A percentile compares a stretch with the other conserved stretches of the same genome.
These are phyloP conservation scores for Aphodius sticticus DNA, from an alignment of 2,888 invertebrate species.

Conservation along the genomic window DNA sequence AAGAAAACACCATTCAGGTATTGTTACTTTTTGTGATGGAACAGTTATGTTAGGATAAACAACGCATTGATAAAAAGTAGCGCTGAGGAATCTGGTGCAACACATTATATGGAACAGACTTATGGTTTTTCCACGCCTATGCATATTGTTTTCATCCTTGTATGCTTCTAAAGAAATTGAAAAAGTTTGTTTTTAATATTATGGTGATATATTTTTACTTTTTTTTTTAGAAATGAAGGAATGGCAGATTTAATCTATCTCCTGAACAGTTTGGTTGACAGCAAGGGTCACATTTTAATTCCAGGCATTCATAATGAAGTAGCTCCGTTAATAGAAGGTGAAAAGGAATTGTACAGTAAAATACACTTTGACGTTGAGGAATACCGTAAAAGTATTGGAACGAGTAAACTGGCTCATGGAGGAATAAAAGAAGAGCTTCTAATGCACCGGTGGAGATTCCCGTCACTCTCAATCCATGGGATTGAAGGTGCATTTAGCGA, in stretches of 20 bases:
- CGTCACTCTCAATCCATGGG: slow-evolving; percentile 87
- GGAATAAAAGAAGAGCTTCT: slow-evolving; percentile 83
- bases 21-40: no score
- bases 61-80: no score
- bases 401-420: slow-evolving; percentile 73
- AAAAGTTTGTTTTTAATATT: neutral
- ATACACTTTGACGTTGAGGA: slow-evolving; percentile 88
- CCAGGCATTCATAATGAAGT: slow-evolving; percentile 87
- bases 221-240: slow-evolving; percentile 74
- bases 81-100: no score
- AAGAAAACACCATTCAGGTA: no score
- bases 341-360: slow-evolving; percentile 75
- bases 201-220: no score
- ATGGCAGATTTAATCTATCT: slow-evolving; percentile 92
- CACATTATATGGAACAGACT: no score
- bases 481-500: slow-evolving; percentile 96
- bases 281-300: slow-evolving; percentile 85
- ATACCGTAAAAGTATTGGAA: slow-evolving; percentile 78
- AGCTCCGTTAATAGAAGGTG: slow-evolving; percentile 72
- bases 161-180: neutral
- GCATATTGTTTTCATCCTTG: neutral
- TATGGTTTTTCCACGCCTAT: neutral
- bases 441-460: slow-evolving; percentile 96
- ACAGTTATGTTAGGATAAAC: no score
- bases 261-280: slow-evolving; percentile 83